Evolutionary conservation across 2,888 invertebrate genomes (phyloP), one percentile per base, ranked within the genome.

Genomic region (Phania funesta): DNA sequence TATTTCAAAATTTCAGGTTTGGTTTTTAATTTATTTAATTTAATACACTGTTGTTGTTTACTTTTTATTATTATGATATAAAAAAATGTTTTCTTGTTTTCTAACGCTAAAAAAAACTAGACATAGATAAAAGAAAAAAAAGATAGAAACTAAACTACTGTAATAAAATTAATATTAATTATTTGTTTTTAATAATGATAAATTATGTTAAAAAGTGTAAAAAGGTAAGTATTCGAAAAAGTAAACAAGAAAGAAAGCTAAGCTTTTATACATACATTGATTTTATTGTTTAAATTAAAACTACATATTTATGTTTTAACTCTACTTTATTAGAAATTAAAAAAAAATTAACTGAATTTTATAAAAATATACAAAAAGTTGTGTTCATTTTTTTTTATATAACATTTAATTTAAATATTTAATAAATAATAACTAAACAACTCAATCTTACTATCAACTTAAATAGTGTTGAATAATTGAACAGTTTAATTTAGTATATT

Each of bases 1-100:
- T 75, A 65, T 76, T 80, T 52, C 22, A 70, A 60, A 75, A 60
- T n/a, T 81, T 81, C 80, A 81, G 77, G 67, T 73, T 67, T 65
- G 29, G 50, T 22, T 7, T 46, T 50, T 67, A 41, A 41, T 54
- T 65, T 62, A 26, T 35, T 68, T 52, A 50, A n/a, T 70, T 76
- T 26, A 68, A 64, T 80, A 78, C 50, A 65, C n/a, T 38, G 38
- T 41, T 48, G 54, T 35, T 54, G 0, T 56, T 58, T 52, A 38
- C 44, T 38, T 32, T 41, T 26, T 9, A 26, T 29, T 44, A 13
- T 11, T 16, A 13, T 41, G n/a, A 16, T 22, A n/a, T 41, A 22
- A 60, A 75, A 70, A 67, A 48, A 8, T 32, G 46, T 52, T 38
- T 81, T 65, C 41, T 79, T 76, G 65, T 44, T 73, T 26, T 24